phyloP scores from a whole-genome alignment of 2,888 invertebrate genomes.

The Galeopsomyia nigrocyanea region DNA sequence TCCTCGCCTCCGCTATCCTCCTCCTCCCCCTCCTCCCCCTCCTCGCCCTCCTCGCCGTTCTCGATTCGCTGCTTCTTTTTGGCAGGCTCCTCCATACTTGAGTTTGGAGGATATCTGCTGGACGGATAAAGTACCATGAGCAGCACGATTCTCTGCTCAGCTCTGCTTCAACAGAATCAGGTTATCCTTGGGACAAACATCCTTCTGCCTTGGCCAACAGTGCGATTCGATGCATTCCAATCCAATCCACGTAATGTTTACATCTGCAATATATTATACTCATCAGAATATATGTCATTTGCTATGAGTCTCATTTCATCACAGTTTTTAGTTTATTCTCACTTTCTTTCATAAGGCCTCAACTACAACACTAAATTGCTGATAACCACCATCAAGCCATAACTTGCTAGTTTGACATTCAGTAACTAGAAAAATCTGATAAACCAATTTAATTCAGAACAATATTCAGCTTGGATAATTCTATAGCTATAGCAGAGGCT shows the following conservation, averaged over 20 bases:
- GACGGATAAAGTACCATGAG: slow-evolving; percentile 78
- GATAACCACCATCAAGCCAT: too few species aligned
- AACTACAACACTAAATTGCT: neutral
- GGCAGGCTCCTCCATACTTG: slow-evolving; percentile 85
- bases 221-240: slow-evolving; percentile 8
- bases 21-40: slow-evolving; percentile 78
- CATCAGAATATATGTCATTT: neutral
- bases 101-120: slow-evolving; percentile 71
- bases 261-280: slow-evolving; percentile 30
- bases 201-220: slow-evolving; percentile 31
- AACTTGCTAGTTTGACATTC: too few species aligned
- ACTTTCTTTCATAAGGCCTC: too few species aligned
- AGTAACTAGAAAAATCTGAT: too few species aligned
- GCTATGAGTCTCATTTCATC: neutral
- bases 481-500: neutral
- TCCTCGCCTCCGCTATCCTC: slow-evolving; percentile 75
- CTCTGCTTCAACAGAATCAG: slow-evolving; percentile 53
- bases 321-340: too few species aligned
- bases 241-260: slow-evolving; percentile 3
- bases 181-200: slow-evolving; percentile 56
- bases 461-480: too few species aligned
- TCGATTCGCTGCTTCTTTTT: slow-evolving; percentile 85
- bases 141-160: slow-evolving; percentile 50
- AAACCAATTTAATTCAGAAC: too few species aligned
- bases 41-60: slow-evolving; percentile 74